Evolutionary conservation across 1,140 invertebrate species (phyloP), one percentile per base, ranked within the genome.

Genomic region (Papilio aristodemus): DNA sequence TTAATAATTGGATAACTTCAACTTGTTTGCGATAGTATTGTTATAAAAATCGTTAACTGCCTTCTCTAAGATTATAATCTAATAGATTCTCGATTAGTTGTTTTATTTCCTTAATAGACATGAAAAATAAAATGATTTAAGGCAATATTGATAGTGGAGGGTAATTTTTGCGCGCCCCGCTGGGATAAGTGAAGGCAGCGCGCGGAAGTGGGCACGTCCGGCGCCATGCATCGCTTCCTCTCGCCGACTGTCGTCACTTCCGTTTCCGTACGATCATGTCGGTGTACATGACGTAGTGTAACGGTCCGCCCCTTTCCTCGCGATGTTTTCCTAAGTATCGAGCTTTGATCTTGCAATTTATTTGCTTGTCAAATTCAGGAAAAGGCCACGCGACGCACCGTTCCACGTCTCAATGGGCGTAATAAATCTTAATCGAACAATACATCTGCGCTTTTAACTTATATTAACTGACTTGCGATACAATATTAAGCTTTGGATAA

Each of bases 361-460:
- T 91, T 87, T 86, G 83, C 73, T 86, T 89, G 89, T 91, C 89
- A 89, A 86, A 78, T 78, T 80, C 87, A 91, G 89, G 86, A 91
- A 89, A 77, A 79, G 76, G 86, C 73, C 87, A 89, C 86, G 88
- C 85, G 86, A 72, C 88, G 78, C 68, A 73, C 75, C 43, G 63
- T 36, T 22, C 63, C 25, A 32, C 39, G 63, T 66, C 22, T 66
- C 63, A 69, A 66, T 66, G 19, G 59, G 10, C 59, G 27, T 66
- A 66, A 66, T 66, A 66, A 66, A 66, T 66, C 63, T 66, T 46
- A 66, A 66, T 66, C 43, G 41, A 46, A 66, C 63, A 46, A 66
- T 66, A 46, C 41, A 66, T 66, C 41, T 46, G 22, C 14, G 25
- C 43, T 43, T 50, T 59, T 59, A 59, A 43, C 22, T 50, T 66